phyloP scores from a whole-genome alignment of 2,797 vertebrate species.

The Rhynchotus rufescens region DNA sequence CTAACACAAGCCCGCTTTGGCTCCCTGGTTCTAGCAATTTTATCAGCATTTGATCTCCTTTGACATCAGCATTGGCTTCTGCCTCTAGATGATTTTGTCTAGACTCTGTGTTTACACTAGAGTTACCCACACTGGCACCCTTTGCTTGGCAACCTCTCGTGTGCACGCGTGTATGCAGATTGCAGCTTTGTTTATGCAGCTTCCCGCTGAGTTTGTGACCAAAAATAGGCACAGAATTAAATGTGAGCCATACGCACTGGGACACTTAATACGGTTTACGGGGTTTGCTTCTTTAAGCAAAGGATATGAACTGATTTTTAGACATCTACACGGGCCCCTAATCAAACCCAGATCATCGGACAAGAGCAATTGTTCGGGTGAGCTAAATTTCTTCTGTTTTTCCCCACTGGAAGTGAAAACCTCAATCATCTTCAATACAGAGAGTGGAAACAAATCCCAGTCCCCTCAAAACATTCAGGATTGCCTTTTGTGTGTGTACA shows the following conservation, averaged over 20 bases:
- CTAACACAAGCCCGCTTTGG: conserved; percentile 14
- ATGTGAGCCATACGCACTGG: conserved; percentile 9
- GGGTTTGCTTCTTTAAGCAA: not conserved
- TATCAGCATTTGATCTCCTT: conserved; percentile 63
- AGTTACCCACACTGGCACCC: not conserved
- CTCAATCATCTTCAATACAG: conserved; percentile 57
- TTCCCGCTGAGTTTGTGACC: conserved; percentile 38
- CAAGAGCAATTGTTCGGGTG: not conserved
- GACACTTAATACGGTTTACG: not conserved
- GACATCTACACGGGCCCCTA: conserved; percentile 37
- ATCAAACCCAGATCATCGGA: conserved; percentile 58
- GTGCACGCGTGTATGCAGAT: not conserved
- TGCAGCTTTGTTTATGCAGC: conserved; percentile 17
- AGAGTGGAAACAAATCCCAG: conserved; percentile 34
- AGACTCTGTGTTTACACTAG: conserved; percentile 27
- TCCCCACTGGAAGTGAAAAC: conserved; percentile 37
- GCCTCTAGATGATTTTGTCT: conserved; percentile 46
- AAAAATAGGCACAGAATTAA: conserved; percentile 32
- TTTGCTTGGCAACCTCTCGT: not conserved
- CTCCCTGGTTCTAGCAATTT: not conserved
- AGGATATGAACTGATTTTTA: conserved; percentile 35
- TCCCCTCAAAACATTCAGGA: conserved; percentile 1
- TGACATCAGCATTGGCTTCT: conserved; percentile 68
- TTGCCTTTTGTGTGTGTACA: not conserved
- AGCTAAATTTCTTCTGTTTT: conserved; percentile 33